Base-by-base conservation (phyloP, 2,113 vertebrate genomes). In the Muscicapa adusta region DNA sequence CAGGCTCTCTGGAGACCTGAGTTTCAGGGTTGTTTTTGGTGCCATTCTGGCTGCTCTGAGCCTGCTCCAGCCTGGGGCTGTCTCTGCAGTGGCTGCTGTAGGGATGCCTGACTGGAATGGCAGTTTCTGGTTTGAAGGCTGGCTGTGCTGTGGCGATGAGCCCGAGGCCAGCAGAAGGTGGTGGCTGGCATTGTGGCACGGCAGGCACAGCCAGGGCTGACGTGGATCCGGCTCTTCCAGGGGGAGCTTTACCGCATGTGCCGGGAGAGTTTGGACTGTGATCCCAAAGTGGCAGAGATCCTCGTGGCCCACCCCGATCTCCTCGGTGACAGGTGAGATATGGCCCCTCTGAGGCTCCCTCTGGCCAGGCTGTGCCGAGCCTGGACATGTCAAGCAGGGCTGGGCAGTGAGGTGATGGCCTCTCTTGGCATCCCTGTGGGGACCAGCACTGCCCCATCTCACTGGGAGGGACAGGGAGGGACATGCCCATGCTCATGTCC, bases 161-260 rank as follows among this genome's bases (percentile, higher is more conserved):
- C 20, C 57, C 6, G 12, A 60, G 81, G 63, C 83, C 87, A 78
- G 54, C 60, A 58, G 87, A 53, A 84, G 62, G 42, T 48, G 60
- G 10, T 63, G 40, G 63, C 62, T 1, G 28, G 29, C 51, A 10
- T 24, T 14, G 43, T 14, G 24, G 62, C 68, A 56, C 9, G 2
- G 61, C 58, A 50, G 66, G 78, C 57, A 36, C 62, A 62, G 70
- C 40, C 25, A 29, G 42, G 28, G 14, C 85, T 85, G 78, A 94
- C 50, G 6, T 4, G 33, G 12, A 14, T 50, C 83, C n/a, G 58
- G 40, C 5, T 91, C 38, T 74, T 80, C 34, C 93, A 99, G 98
- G 94, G 97, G 77, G 97, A 98, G 83, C 96, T 99, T 74, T 99
- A 99, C 88, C 96, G 93, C n/a, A 98, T 99, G 97, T 98, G 98